Evolutionary conservation across 2,888 invertebrate genomes (phyloP), one percentile per base, ranked within the genome.

Genomic region (Napeogenes sylphis): DNA sequence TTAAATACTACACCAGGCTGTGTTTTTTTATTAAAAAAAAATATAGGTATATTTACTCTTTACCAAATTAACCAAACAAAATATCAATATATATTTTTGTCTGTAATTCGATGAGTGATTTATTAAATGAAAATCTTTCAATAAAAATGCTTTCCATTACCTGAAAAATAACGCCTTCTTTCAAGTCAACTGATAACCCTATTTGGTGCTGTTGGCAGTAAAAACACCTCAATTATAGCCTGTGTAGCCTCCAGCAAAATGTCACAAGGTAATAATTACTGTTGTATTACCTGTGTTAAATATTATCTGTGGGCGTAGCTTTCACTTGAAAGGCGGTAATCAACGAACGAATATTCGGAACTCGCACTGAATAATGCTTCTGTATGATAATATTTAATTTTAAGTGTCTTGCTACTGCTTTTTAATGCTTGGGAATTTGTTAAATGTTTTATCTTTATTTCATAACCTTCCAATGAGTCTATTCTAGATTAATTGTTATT

Each of bases 261-360:
- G 78, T 77, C 78, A 79, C 79, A 76, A 61, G 47, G 53, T 66
- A 66, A 67, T 72, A 70, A 73, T 74, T 72, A 74, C 58, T 65
- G 56, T 56, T 62, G 66, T 51, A 51, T 51, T 51, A 51, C 47
- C 67, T 67, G 45, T 69, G 74, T 77, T 72, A 72, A 72, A 69
- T 56, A 70, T 81, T 77, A 75, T 68, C 69, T 61, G 69, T 69
- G 70, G 73, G 69, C 68, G 74, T 71, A 55, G 57, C 62, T 59
- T 51, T 65, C 61, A 73, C 75, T 76, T 66, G 66, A 59, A 68
- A 73, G 78, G 79, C 71, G 65, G 68, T 71, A 82, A 82, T 82
- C 77, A 79, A 72, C 70, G 66, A 72, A 71, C 35, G n/a, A 51
- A 51, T 51, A 51, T 75, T 70, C 70, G 71, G 53, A 55, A 30